Evolutionary conservation across 2,888 invertebrate genomes (phyloP).

Genomic region (Epinotia demarniana): DNA sequence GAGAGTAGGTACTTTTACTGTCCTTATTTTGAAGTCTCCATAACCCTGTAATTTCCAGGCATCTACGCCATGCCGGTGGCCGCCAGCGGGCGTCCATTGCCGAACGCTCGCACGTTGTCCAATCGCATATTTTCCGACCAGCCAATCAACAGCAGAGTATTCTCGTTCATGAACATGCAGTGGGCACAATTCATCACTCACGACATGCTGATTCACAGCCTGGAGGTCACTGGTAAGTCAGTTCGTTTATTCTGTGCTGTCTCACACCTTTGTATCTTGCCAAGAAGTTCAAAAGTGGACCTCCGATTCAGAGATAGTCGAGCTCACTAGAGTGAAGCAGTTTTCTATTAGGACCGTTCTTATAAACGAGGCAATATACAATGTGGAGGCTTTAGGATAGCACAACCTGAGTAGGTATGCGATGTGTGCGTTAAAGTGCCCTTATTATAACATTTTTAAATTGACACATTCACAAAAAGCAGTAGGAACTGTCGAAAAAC

Average conservation of each 20-base stretch:
- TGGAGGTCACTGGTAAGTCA: conserved; percentile 81
- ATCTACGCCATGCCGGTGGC: conserved; percentile 83
- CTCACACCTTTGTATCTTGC: not conserved
- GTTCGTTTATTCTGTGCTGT: not conserved
- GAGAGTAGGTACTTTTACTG: not conserved
- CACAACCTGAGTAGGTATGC: not conserved
- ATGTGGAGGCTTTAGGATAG: no score
- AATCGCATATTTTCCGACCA: conserved; percentile 84
- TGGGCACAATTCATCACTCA: conserved; percentile 90
- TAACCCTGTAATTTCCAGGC: conserved; percentile 55
- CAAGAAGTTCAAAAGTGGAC: not conserved
- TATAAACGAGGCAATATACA: no score
- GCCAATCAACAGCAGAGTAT: conserved; percentile 77
- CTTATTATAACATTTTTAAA: no score
- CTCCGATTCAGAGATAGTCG: not conserved
- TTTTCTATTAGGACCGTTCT: not conserved
- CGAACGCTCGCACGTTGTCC: conserved; percentile 87
- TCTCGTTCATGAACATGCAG: conserved; percentile 87
- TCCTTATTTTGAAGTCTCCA: not conserved
- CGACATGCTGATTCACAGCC: conserved; percentile 87
- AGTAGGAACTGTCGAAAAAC: not conserved
- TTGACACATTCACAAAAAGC: not conserved
- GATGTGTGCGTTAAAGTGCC: not conserved
- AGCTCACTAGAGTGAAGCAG: not conserved
- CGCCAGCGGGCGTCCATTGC: conserved; percentile 82